These are phyloP conservation scores for Patella caerulea DNA, from an alignment of 2,888 invertebrate species.

Conservation along the genomic window DNA sequence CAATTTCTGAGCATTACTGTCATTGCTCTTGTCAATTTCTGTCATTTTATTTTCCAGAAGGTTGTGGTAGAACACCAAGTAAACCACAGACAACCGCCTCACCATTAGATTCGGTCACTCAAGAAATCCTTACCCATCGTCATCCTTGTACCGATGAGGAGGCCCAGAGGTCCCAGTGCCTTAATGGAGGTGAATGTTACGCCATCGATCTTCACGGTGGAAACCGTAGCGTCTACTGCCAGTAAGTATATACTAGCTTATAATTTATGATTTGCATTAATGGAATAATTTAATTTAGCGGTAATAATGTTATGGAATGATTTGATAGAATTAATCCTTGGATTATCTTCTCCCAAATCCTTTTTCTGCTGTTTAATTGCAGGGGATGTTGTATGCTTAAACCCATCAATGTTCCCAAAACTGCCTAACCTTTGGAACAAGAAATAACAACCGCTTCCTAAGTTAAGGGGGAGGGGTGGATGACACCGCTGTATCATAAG, in stretches of 20 bases:
- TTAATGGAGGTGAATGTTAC: constrained; percentile 34
- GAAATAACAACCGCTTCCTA: too few relatives aligned
- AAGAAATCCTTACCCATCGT: constrained; percentile 14
- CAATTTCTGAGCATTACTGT: too few relatives aligned
- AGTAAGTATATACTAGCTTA: constrained; percentile 18
- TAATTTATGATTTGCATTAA: background rate
- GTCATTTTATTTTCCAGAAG: constrained; percentile 27
- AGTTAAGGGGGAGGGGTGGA: too few relatives aligned
- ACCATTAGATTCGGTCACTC: constrained; percentile 16
- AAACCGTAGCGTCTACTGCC: constrained; percentile 32
- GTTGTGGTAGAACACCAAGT: constrained; percentile 36
- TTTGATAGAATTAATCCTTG: too few relatives aligned
- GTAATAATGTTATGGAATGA: too few relatives aligned
- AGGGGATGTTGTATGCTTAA: too few relatives aligned
- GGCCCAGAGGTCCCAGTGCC: constrained; percentile 23
- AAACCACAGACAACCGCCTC: constrained; percentile 30
- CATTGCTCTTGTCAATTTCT: background rate
- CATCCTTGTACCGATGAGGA: constrained; percentile 30
- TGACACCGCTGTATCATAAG: too few relatives aligned
- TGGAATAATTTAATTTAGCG: background rate
- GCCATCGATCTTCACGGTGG: constrained; percentile 27
- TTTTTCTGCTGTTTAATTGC: too few relatives aligned
- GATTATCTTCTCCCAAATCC: too few relatives aligned
- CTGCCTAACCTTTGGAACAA: too few relatives aligned
- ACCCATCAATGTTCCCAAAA: too few relatives aligned